Conservation (phyloP, 2,113 vertebrate species). For the Callopanchax toddi region DNA sequence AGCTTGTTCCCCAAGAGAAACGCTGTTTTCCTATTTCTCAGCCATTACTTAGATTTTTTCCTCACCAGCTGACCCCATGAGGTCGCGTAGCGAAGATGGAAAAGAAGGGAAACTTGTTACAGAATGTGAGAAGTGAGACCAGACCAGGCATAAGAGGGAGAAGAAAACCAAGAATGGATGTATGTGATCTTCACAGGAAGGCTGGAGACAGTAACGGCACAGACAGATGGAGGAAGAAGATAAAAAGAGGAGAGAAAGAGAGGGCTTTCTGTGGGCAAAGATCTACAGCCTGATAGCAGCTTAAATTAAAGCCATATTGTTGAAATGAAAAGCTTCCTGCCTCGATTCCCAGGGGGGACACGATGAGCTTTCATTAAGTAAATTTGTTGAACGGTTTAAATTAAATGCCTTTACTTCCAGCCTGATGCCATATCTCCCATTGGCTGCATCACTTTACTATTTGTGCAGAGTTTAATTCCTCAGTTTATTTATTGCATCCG, state of each 20-base stretch:
- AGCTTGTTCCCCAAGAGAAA: constrained; percentile 30
- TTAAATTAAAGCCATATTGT: constrained; percentile 44
- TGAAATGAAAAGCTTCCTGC: constrained; percentile 44
- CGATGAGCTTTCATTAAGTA: constrained; percentile 35
- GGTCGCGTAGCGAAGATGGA: not conserved
- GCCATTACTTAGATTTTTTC: constrained; percentile 35
- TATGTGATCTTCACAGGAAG: constrained; percentile 10
- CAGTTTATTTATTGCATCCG: constrained; percentile 30
- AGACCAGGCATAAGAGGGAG: not conserved
- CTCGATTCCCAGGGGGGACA: constrained; percentile 27
- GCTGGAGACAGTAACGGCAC: constrained; percentile 4
- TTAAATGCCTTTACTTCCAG: constrained; percentile 41
- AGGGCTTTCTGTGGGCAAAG: constrained; percentile 20
- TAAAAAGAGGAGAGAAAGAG: constrained; percentile 24
- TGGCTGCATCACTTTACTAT: constrained; percentile 12
- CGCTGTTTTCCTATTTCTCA: constrained; percentile 35
- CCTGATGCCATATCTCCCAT: constrained; percentile 3
- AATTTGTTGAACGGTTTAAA: constrained; percentile 35
- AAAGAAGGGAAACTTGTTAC: not conserved
- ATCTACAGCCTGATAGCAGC: constrained; percentile 35
- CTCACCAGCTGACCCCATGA: constrained; percentile 25
- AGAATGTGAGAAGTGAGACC: constrained; percentile 13
- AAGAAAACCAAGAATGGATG: constrained; percentile 13
- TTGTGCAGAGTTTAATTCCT: constrained; percentile 44
- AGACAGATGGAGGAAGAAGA: not conserved